A percentile compares a stretch with the other conserved stretches of the same genome.
phyloP scores from a whole-genome alignment of 2,797 vertebrate genomes.

The Tapera naevia region DNA sequence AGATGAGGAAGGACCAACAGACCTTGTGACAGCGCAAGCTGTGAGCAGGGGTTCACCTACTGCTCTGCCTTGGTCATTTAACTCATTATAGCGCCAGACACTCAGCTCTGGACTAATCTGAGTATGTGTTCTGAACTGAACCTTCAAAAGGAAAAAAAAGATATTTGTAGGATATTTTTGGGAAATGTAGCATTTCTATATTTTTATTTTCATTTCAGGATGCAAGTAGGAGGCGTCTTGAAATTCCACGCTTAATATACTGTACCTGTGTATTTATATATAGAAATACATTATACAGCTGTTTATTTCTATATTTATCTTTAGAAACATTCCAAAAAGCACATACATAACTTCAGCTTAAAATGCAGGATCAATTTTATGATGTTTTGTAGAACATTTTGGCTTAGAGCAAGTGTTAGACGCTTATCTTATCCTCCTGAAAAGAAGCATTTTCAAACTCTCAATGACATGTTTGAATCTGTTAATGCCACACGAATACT shows the following conservation, averaged over 20 bases:
- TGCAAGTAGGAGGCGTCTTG: neutral
- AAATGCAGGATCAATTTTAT: neutral
- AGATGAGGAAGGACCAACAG: neutral
- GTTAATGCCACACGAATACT: neutral
- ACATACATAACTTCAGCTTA: neutral
- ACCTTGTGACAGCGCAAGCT: accelerated
- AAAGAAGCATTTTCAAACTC: neutral
- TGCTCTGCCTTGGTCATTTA: neutral
- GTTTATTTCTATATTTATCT: neutral
- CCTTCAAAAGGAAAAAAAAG: neutral
- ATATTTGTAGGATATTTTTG: neutral
- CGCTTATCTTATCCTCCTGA: no score
- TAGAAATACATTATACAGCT: neutral
- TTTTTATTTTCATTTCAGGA: neutral
- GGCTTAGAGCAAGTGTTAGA: neutral
- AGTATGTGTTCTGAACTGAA: neutral
- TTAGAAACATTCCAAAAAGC: neutral
- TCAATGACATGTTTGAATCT: neutral
- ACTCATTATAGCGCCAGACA: neutral
- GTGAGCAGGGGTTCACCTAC: neutral
- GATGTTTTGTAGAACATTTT: neutral
- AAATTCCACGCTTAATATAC: neutral
- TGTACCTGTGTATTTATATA: neutral
- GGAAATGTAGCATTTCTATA: neutral
- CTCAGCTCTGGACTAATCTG: neutral